A percentile compares a stretch with the other conserved stretches of the same genome.
phyloP scores from a whole-genome alignment of 2,797 vertebrate species.

The Pseudopleuronectes americanus region DNA sequence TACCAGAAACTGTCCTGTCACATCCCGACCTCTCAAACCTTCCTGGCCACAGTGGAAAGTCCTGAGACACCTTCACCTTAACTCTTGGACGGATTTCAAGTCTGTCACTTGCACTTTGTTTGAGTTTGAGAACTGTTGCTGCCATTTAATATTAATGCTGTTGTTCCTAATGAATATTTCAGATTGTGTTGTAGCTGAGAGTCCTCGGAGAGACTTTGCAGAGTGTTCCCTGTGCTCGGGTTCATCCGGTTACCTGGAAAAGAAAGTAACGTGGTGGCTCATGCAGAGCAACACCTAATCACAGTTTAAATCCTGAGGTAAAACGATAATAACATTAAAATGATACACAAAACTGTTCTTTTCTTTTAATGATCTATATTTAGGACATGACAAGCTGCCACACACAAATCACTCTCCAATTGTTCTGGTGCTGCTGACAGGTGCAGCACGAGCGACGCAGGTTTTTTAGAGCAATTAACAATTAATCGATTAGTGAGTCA shows the following conservation, averaged over 20 bases:
- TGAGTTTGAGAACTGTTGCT: slow-evolving; percentile 14
- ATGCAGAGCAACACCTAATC: too few species aligned
- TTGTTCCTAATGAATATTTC: slow-evolving; percentile 29
- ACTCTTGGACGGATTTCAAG: slow-evolving; percentile 22
- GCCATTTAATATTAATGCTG: slow-evolving; percentile 41
- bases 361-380: too few species aligned
- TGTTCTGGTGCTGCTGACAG: too few species aligned
- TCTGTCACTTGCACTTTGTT: slow-evolving; percentile 38
- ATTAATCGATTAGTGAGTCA: neutral
- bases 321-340: neutral
- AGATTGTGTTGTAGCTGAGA: slow-evolving; percentile 5
- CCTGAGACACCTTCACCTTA: neutral
- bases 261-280: neutral
- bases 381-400: too few species aligned
- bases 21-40: neutral
- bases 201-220: neutral
- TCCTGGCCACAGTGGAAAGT: too few species aligned
- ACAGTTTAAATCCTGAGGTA: neutral
- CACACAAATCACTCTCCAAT: too few species aligned
- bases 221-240: slow-evolving; percentile 2
- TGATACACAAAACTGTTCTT: neutral
- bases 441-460: too few species aligned
- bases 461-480: neutral
- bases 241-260: slow-evolving; percentile 17
- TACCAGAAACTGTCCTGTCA: slow-evolving; percentile 24